Percentiles rank a stretch among this genome's conserved stretches.
These are phyloP conservation scores for Smutsia gigantea DNA, from an alignment of 2,797 vertebrate genomes.

Conservation along the genomic window DNA sequence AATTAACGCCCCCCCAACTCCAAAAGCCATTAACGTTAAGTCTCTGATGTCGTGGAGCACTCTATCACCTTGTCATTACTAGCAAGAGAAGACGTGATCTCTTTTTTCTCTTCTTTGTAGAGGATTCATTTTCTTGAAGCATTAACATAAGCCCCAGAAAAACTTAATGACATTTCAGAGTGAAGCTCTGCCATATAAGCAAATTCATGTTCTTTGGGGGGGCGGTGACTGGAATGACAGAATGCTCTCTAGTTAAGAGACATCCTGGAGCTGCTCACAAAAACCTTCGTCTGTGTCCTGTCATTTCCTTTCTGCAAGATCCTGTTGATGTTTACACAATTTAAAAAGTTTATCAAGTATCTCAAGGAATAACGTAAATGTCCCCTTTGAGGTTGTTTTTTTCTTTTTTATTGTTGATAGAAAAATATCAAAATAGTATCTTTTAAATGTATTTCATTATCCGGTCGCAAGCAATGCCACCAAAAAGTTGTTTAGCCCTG, in stretches of 20 bases:
- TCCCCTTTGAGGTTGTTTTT: neutral
- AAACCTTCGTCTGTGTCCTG: constrained; percentile 55
- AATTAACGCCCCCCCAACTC: neutral
- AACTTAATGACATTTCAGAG: neutral
- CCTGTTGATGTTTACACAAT: constrained; percentile 64
- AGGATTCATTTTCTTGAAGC: neutral
- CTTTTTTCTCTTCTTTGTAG: constrained; percentile 21
- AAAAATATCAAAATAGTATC: constrained; percentile 27
- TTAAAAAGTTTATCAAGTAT: constrained; percentile 33
- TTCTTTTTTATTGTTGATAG: neutral
- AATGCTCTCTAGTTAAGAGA: constrained; percentile 4
- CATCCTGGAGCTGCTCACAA: constrained; percentile 62
- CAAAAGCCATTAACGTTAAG: neutral
- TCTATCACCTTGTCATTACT: neutral
- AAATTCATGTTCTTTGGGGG: neutral
- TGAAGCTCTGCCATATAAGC: neutral
- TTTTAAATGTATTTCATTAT: neutral
- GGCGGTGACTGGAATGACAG: neutral
- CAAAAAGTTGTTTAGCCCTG: constrained; percentile 57
- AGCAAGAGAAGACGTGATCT: neutral
- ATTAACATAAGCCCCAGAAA: neutral
- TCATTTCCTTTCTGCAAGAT: constrained; percentile 73
- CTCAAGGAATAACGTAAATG: neutral
- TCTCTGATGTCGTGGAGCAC: neutral
- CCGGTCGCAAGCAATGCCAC: neutral